Conservation (phyloP, 1,140 invertebrate genomes). For the Calycopis cecrops region DNA sequence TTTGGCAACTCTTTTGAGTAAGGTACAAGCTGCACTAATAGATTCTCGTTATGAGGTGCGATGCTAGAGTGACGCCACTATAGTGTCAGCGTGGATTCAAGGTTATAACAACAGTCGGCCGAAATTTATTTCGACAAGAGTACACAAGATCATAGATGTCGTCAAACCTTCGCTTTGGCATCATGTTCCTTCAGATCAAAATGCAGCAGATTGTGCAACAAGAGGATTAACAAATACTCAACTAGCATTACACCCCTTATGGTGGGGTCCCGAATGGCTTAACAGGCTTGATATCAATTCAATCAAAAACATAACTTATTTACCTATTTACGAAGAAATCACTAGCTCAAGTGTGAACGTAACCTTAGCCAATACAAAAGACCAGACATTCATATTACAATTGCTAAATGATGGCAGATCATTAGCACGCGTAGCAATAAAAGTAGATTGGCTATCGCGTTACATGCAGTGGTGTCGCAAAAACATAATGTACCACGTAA, state of each 20-base stretch:
- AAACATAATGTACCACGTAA: conserved; percentile 11
- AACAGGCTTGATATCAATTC: conserved; percentile 5
- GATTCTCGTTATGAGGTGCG: conserved; percentile 7
- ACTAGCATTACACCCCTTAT: conserved; percentile 9
- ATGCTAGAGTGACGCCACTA: conserved; percentile 21
- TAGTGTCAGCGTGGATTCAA: conserved; percentile 24
- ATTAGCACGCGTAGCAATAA: no score
- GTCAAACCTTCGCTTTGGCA: conserved; percentile 14
- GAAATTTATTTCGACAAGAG: conserved; percentile 16
- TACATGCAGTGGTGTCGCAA: no score
- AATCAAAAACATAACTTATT: conserved; percentile 11
- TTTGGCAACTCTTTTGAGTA: conserved; percentile 17
- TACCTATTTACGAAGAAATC: not conserved
- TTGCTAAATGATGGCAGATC: conserved; percentile 13
- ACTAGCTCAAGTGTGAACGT: conserved; percentile 14
- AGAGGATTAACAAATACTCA: conserved; percentile 15
- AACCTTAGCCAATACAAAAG: conserved; percentile 15
- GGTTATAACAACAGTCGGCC: conserved; percentile 13
- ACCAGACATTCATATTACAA: conserved; percentile 19
- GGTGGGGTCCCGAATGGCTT: conserved; percentile 24
- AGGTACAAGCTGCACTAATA: conserved; percentile 12
- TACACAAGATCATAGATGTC: conserved; percentile 7
- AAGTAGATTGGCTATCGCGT: no score
- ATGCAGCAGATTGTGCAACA: conserved; percentile 20
- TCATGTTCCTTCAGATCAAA: conserved; percentile 13